A percentile compares a stretch with the other conserved stretches of the same genome.
These are phyloP conservation scores for Nycticebus coucang DNA, from an alignment of 2,113 vertebrate genomes.

Conservation along the genomic window DNA sequence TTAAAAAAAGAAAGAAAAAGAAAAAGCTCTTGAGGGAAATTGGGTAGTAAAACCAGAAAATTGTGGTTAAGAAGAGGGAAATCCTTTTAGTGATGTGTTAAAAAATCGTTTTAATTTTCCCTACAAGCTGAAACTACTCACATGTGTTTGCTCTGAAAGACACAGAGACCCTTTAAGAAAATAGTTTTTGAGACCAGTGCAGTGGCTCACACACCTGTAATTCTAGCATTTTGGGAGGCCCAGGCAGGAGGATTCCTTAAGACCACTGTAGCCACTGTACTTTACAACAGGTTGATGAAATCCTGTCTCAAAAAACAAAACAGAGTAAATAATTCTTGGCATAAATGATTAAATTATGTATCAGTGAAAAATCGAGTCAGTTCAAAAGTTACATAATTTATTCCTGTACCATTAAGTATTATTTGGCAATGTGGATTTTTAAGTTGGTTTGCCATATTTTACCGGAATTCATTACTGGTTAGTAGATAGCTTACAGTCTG, in stretches of 20 bases:
- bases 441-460: neutral
- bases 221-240: too few relatives aligned
- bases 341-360: neutral
- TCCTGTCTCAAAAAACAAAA: too few relatives aligned
- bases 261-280: too few relatives aligned
- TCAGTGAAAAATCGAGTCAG: neutral
- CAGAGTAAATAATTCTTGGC: too few relatives aligned
- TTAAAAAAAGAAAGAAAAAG: slow-evolving; percentile 12
- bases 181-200: neutral
- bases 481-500: neutral
- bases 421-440: neutral
- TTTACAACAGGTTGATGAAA: too few relatives aligned
- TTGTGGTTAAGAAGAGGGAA: neutral
- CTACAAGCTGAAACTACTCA: neutral
- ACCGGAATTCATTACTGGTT: neutral
- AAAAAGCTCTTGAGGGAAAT: neutral
- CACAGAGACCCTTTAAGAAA: neutral
- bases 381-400: slow-evolving; percentile 17
- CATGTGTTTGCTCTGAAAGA: neutral
- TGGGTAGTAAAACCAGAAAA: neutral
- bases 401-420: neutral
- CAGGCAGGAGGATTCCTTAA: too few relatives aligned
- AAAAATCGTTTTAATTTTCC: neutral
- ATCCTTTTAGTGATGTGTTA: neutral
- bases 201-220: too few relatives aligned